These are phyloP conservation scores for Selenia dentaria DNA, from an alignment of 2,888 invertebrate genomes.

Conservation along the genomic window DNA sequence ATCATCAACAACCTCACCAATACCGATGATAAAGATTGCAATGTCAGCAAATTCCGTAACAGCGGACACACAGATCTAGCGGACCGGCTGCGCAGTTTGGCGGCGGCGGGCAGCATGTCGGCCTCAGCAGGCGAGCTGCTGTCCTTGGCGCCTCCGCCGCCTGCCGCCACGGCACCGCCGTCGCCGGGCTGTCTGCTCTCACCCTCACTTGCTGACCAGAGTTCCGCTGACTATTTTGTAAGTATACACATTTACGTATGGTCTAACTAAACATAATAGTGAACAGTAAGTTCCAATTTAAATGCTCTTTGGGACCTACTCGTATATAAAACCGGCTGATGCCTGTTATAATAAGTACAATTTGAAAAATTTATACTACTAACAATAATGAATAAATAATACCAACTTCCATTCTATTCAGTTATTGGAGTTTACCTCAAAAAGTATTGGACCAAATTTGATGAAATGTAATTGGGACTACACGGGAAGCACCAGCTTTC, in stretches of 20 bases:
- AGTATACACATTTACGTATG: constrained; percentile 52
- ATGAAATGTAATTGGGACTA: too few relatives aligned
- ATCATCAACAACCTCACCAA: constrained; percentile 78
- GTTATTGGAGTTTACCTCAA: too few relatives aligned
- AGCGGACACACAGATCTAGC: constrained; percentile 75
- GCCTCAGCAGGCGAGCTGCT: constrained; percentile 74
- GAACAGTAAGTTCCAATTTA: too few relatives aligned
- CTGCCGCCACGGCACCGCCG: constrained; percentile 77
- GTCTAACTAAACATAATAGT: too few relatives aligned
- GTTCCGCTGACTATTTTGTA: constrained; percentile 72
- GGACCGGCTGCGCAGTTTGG: constrained; percentile 71
- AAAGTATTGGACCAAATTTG: too few relatives aligned
- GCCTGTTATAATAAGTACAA: too few relatives aligned
- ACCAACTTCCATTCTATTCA: too few relatives aligned
- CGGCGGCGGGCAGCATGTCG: constrained; percentile 74
- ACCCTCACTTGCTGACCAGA: constrained; percentile 75
- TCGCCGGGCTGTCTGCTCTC: constrained; percentile 76
- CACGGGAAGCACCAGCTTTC: too few relatives aligned
- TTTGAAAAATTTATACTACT: too few relatives aligned
- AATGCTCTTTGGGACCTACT: too few relatives aligned
- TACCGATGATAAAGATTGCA: constrained; percentile 55
- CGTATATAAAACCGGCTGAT: too few relatives aligned
- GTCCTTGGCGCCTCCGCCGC: constrained; percentile 73
- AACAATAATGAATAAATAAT: too few relatives aligned
- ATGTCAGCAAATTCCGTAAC: constrained; percentile 44